Evolutionary conservation across 2,888 invertebrate species (phyloP), one percentile per base, ranked within the genome.

Genomic region (Spicauda simplicius): DNA sequence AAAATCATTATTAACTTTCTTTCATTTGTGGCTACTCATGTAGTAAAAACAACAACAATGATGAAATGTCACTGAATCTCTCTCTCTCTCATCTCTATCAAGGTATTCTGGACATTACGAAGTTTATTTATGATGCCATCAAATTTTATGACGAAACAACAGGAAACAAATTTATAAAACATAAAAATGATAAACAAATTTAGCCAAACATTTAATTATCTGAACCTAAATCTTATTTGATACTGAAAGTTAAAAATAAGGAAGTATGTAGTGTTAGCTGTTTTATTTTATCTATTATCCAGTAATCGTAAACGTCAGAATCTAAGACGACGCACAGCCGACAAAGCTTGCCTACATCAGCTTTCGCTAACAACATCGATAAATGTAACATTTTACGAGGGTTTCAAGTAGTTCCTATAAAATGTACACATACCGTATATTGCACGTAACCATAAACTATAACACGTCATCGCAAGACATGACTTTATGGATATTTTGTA

Each of bases 401-500:
- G 37, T 41, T 53, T 37, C 41, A 41, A 54, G 61, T 41, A 53
- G 61, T 61, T 53, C n/a, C 53, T 20, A 61, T 61, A 41, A 37
- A 60, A 48, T n/a, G n/a, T n/a, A n/a, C n/a, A n/a, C n/a, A n/a
- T 33, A 60, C 30, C 53, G 37, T 53, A 20, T 37, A 50, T 10
- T 41, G 14, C 33, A 52, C 4, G 37, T 25, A 52, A 53, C 37
- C 16, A 54, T 53, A 61, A 53, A 61, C 1, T 30, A 41, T 20
- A 20, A 62, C 53, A 25, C 25, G 25, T 25, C 5, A 4, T 25
- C 25, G 5, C 25, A 25, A 4, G 25, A 25, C 25, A 54, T 12
- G 54, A 12, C 33, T 20, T 20, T 53, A 10, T 6, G 20, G 16
- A 11, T 20, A 25, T 18, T 25, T 62, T 25, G 45, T 19, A 2